Evolutionary conservation across 2,888 invertebrate genomes (phyloP).

Genomic region (Gastrophysa polygoni): DNA sequence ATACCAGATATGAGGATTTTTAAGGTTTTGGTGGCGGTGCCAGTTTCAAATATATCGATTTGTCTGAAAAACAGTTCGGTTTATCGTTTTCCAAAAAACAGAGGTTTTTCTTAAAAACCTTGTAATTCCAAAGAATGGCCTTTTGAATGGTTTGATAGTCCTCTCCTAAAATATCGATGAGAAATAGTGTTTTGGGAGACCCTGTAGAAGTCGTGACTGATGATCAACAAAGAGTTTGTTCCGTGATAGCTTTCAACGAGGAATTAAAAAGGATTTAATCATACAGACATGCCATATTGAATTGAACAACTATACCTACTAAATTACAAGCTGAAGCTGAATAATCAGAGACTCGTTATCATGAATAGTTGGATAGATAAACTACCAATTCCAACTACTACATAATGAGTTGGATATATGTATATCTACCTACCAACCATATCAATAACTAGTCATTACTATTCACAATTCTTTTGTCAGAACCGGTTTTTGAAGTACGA

Average conservation of each 20-base stretch:
- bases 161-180: too few species aligned
- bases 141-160: too few species aligned
- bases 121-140: too few species aligned
- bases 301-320: neutral
- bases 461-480: neutral
- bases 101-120: too few species aligned
- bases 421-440: too few species aligned
- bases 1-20: too few species aligned
- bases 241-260: neutral
- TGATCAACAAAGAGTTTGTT: neutral
- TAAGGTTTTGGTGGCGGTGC: too few species aligned
- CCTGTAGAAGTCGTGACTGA: neutral
- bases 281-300: neutral
- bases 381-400: slow-evolving; percentile 24
- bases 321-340: neutral
- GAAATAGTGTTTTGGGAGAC: too few species aligned
- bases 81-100: too few species aligned
- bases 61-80: too few species aligned
- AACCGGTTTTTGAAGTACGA: neutral
- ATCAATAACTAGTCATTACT: slow-evolving; percentile 22
- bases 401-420: slow-evolving; percentile 23
- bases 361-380: slow-evolving; percentile 17
- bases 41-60: too few species aligned
- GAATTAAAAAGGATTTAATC: neutral
- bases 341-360: slow-evolving; percentile 8